Base-by-base conservation (phyloP, 2,113 vertebrate species). In the Tretioscincus oriximinensis region DNA sequence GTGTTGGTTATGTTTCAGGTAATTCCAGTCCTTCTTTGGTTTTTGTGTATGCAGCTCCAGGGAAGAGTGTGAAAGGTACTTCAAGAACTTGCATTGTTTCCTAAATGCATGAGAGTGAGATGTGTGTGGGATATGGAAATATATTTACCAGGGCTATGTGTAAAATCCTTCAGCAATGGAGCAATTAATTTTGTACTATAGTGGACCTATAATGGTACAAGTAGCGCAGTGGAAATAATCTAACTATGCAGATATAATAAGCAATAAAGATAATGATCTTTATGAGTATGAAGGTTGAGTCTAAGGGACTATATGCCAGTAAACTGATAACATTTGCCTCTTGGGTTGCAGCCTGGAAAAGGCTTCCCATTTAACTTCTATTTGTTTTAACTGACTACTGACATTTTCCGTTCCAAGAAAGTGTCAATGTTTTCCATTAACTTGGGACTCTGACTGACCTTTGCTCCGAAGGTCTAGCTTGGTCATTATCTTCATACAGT, bases 381-480 rank as follows among this genome's bases (percentile, higher is more conserved):
- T 90, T 92, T 90, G 87, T 78, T 89, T 87, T 88, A 88, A 82
- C 86, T 88, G 70, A 51, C 83, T 77, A 77, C 81, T 88, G 84
- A 87, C 68, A 84, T 91, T 92, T 92, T 92, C 89, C 89, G 85
- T 81, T 81, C 85, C 83, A 73, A 85, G 63, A 70, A 31, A 90
- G 90, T 86, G 86, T 86, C 86, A 90, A 18, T 87, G 84, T 84
- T 92, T 90, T 90, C 88, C 89, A 84, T 0, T 6, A 61, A 86
- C 82, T 79, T 28, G 1, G 85, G 75, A 45, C 7, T 73, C 84
- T 78, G 72, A 82, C 65, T 87, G 86, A 89, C 85, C 87, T 90
- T 90, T 88, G 86, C 67, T 86, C 87, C 45, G 87, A 82, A 26
- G 2, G 51, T 85, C 78, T 5, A 73, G 67, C 24, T 86, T 47